A percentile compares a stretch with the other conserved stretches of the same genome.
These are phyloP conservation scores for Nomia melanderi DNA, from an alignment of 1,140 invertebrate genomes.

Conservation along the genomic window DNA sequence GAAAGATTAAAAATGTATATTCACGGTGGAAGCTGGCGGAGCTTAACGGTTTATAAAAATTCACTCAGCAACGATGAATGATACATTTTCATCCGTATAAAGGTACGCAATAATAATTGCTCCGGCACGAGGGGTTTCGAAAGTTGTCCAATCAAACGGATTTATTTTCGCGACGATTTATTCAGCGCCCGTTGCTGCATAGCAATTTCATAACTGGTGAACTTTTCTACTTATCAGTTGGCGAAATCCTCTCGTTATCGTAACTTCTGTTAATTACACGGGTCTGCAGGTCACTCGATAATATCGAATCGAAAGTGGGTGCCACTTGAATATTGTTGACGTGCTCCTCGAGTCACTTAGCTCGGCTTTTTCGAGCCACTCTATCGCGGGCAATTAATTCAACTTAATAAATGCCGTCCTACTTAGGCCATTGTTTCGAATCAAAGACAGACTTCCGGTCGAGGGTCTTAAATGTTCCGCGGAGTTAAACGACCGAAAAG, in stretches of 20 bases:
- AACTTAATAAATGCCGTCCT: constrained; percentile 30
- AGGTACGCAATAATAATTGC: neutral
- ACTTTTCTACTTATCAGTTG: constrained; percentile 38
- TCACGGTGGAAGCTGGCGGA: neutral
- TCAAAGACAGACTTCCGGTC: neutral
- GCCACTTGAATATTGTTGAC: constrained; percentile 36
- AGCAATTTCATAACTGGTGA: constrained; percentile 16
- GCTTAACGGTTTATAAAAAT: neutral
- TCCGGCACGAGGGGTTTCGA: neutral
- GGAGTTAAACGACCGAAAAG: neutral
- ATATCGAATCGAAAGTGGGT: constrained; percentile 31
- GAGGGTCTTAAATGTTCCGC: neutral
- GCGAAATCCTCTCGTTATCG: constrained; percentile 31
- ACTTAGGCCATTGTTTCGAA: constrained; percentile 16
- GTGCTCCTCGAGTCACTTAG: neutral
- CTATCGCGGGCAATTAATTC: constrained; percentile 33
- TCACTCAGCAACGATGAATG: neutral
- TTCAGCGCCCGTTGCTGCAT: neutral
- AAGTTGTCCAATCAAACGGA: neutral
- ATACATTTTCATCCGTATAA: neutral
- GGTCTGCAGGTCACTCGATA: constrained; percentile 29
- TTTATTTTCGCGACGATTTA: neutral
- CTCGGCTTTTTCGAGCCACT: neutral
- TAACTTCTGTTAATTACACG: constrained; percentile 41
- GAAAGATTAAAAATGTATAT: too few species aligned